These are phyloP conservation scores for Sebastolobus alascanus DNA, from an alignment of 2,797 vertebrate species.

Conservation along the genomic window DNA sequence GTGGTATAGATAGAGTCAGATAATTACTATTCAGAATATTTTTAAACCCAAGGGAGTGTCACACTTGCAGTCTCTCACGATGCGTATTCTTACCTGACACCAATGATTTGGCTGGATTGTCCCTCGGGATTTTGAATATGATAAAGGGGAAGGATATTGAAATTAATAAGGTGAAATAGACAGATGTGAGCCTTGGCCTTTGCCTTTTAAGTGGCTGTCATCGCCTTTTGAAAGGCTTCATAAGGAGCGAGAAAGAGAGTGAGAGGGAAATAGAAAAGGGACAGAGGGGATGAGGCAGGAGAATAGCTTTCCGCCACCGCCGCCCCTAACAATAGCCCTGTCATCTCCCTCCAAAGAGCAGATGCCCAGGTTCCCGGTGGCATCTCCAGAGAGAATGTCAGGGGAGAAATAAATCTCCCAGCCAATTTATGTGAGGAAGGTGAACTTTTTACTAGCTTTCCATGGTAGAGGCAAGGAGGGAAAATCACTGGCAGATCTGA, in stretches of 20 bases:
- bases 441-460: slow-evolving; percentile 80
- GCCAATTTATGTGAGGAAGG: slow-evolving; percentile 85
- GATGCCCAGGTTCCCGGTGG: slow-evolving; percentile 77
- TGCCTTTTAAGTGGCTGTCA: slow-evolving; percentile 75
- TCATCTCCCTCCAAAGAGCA: slow-evolving; percentile 76
- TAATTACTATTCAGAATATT: slow-evolving; percentile 50
- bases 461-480: slow-evolving; percentile 61
- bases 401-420: slow-evolving; percentile 82
- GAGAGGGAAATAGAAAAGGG: slow-evolving; percentile 34
- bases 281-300: slow-evolving; percentile 60
- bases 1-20: slow-evolving; percentile 10
- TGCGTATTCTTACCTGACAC: slow-evolving; percentile 58
- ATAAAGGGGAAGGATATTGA: slow-evolving; percentile 64
- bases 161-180: slow-evolving; percentile 76
- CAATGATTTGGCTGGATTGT: slow-evolving; percentile 44
- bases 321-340: slow-evolving; percentile 82
- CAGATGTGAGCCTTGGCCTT: slow-evolving; percentile 65
- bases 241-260: slow-evolving; percentile 44
- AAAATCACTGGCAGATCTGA: slow-evolving; percentile 79
- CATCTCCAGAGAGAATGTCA: slow-evolving; percentile 84
- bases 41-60: slow-evolving; percentile 47
- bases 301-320: slow-evolving; percentile 64
- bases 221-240: slow-evolving; percentile 68
- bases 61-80: slow-evolving; percentile 58
- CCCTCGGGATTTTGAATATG: slow-evolving; percentile 63